Evolutionary conservation across 2,797 vertebrate genomes (phyloP).

Genomic region (Zenarchopterus dispar): DNA sequence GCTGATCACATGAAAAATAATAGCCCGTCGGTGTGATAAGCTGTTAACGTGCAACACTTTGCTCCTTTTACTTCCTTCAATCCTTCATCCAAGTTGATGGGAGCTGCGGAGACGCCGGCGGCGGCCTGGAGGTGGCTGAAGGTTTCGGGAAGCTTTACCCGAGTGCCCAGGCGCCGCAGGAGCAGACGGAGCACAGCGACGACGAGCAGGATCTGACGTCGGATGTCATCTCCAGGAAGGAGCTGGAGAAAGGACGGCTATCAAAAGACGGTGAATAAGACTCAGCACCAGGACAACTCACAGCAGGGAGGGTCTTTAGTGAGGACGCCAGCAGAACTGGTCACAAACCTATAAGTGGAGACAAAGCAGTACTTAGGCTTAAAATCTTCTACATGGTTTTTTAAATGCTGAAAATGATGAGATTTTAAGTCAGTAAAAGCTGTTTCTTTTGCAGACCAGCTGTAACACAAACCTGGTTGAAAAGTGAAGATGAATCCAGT

Average conservation of each 20-base stretch:
- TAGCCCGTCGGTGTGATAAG: no score
- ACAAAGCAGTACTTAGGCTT: no score
- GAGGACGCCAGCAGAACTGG: background rate
- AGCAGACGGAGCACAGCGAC: conserved; percentile 81
- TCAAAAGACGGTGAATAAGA: conserved; percentile 88
- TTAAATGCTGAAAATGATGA: conserved; percentile 7
- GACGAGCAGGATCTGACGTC: conserved; percentile 87
- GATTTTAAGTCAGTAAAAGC: background rate
- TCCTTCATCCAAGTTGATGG: conserved; percentile 17
- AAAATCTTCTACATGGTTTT: no score
- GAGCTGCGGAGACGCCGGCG: conserved; percentile 17
- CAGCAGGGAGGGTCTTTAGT: no score
- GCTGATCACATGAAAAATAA: no score
- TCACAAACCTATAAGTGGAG: background rate
- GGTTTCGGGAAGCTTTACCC: conserved; percentile 98
- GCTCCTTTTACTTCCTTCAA: background rate
- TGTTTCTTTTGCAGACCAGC: conserved; percentile 9
- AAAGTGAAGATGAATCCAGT: background rate
- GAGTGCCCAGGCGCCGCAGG: conserved; percentile 72
- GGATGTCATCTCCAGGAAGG: conserved; percentile 91
- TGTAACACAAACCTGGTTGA: background rate
- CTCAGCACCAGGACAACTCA: no score
- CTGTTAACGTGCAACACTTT: background rate
- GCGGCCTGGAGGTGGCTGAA: conserved; percentile 50
- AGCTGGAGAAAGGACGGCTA: conserved; percentile 91